Evolutionary conservation across 1,140 invertebrate genomes (phyloP).

Genomic region (Octopus sinensis): DNA sequence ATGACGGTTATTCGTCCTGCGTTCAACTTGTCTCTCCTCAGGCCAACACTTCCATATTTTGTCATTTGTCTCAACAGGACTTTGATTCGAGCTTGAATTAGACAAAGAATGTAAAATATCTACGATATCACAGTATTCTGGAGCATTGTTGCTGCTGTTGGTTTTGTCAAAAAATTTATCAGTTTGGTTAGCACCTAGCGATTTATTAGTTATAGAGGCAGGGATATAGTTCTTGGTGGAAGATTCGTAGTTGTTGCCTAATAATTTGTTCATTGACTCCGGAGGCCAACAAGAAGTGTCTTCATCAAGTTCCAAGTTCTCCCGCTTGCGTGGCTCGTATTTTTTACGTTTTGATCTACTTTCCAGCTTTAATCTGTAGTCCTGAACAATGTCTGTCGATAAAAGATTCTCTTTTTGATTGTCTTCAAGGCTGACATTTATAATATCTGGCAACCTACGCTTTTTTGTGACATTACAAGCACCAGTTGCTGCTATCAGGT

Average conservation of each 20-base stretch:
- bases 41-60: background rate
- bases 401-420: conserved; percentile 11
- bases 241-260: background rate
- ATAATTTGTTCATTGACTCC: background rate
- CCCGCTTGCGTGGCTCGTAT: background rate
- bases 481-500: background rate
- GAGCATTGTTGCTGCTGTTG: background rate
- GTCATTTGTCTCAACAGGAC: background rate
- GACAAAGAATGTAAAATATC: conserved; percentile 7
- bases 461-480: background rate
- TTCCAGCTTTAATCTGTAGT: background rate
- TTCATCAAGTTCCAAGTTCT: background rate
- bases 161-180: background rate
- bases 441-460: background rate
- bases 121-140: conserved; percentile 6
- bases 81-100: background rate
- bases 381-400: background rate
- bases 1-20: background rate
- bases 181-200: background rate
- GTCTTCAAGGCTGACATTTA: background rate
- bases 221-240: background rate
- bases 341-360: conserved; percentile 6
- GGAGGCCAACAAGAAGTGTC: background rate
- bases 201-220: background rate
- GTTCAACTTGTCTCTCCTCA: background rate